Evolutionary conservation across 2,888 invertebrate species (phyloP).

Genomic region (Ellobium chinense): DNA sequence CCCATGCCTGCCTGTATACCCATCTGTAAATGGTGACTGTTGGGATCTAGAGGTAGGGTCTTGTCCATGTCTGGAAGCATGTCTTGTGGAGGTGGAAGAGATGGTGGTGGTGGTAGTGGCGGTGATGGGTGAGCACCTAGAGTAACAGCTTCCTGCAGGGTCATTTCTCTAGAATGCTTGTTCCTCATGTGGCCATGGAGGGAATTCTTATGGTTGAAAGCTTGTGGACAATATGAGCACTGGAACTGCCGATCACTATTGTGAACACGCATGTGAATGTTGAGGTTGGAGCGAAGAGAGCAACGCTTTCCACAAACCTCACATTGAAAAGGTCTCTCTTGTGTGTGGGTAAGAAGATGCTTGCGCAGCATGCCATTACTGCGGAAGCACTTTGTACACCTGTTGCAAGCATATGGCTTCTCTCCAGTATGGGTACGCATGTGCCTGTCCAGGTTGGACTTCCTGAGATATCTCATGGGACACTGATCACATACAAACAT

Average conservation of each 20-base stretch:
- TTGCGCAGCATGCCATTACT: slow-evolving; percentile 45
- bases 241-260: slow-evolving; percentile 18
- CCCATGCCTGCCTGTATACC: not conserved
- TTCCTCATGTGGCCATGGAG: slow-evolving; percentile 36
- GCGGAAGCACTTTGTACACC: slow-evolving; percentile 35
- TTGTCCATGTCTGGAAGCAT: not conserved
- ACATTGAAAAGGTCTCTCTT: slow-evolving; percentile 39
- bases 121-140: not conserved
- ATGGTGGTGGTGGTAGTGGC: not conserved
- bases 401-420: slow-evolving; percentile 42
- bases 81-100: not conserved
- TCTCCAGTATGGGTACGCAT: slow-evolving; percentile 44
- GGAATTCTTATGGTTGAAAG: slow-evolving; percentile 45
- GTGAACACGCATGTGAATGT: slow-evolving; percentile 43
- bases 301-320: slow-evolving; percentile 46
- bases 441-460: slow-evolving; percentile 39
- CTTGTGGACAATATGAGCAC: slow-evolving; percentile 28
- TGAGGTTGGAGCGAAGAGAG: slow-evolving; percentile 34
- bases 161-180: slow-evolving; percentile 35
- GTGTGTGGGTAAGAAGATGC: slow-evolving; percentile 43
- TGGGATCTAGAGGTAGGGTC: not conserved
- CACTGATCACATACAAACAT: slow-evolving; percentile 45
- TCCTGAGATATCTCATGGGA: slow-evolving; percentile 40
- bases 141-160: not conserved
- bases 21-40: not conserved